Base-by-base conservation (phyloP, 2,113 vertebrate genomes). In the Pygoscelis adeliae region DNA sequence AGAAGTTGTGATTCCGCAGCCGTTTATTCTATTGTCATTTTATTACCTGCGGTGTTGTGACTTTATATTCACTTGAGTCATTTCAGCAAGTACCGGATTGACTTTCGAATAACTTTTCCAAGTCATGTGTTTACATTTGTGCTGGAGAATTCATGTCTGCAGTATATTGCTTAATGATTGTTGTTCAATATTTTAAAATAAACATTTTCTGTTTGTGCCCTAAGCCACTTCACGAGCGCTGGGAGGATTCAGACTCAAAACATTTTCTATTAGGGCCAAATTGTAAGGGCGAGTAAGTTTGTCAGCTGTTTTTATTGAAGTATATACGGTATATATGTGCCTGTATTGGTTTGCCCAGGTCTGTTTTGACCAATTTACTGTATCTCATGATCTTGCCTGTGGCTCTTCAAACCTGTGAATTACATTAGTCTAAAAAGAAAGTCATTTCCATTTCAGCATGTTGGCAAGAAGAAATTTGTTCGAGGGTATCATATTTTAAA, bases 351-450 rank as follows among this genome's bases (percentile, higher is more conserved):
- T 93, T 94, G 87, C 78, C 56, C 85, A 91, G 90, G 92, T 97
- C 95, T 98, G 78, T 93, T 97, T 97, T 97, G 95, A 95, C 92
- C 97, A 98, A 94, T 97, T 97, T 94, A 36, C 79, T 66, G 29
- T 78, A 97, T 95, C 91, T 94, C 89, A 88, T 16, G 11, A 96
- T 96, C 93, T 97, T 96, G 92, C 93, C 93, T 77, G 84, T 94
- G 93, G 94, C 94, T 91, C 70, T 93, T 89, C 82, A 89, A 96
- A 96, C 88, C 93, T 95, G 91, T 90, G 96, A 97, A 98, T 96
- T 96, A 56, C 86, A 96, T 92, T 97, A 97, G 80, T 81, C 79
- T 97, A 95, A 96, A 97, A 98, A 95, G 94, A 95, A 96, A 97
- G 83, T 92, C 0, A 97, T 98, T 98, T 98, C 83, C 91, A 96